Conservation (phyloP, 2,888 invertebrate species). For the Parnassius apollo region DNA sequence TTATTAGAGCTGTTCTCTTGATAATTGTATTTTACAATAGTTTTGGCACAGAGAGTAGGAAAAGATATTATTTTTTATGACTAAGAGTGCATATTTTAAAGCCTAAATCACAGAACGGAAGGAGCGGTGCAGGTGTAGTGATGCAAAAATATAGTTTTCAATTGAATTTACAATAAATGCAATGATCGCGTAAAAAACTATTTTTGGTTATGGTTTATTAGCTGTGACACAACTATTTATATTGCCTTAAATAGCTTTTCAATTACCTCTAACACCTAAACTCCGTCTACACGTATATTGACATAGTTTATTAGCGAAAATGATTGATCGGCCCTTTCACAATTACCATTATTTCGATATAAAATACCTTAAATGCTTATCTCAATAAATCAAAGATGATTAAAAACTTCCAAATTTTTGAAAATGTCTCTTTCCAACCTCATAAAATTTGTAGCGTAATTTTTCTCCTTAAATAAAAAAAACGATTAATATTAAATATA, state of each 20-base stretch:
- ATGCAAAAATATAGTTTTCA: slow-evolving; percentile 71
- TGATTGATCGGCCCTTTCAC: slow-evolving; percentile 58
- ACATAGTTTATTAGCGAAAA: slow-evolving; percentile 65
- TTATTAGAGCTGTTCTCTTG: slow-evolving; percentile 32
- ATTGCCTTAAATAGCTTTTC: slow-evolving; percentile 39
- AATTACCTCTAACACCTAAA: slow-evolving; percentile 41
- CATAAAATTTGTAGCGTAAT: not conserved
- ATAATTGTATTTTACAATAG: slow-evolving; percentile 39
- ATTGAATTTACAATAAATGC: slow-evolving; percentile 47
- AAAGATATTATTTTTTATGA: slow-evolving; percentile 42
- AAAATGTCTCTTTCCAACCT: not conserved
- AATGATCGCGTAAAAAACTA: slow-evolving; percentile 61
- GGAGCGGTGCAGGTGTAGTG: slow-evolving; percentile 66
- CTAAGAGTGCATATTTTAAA: slow-evolving; percentile 58
- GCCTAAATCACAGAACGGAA: slow-evolving; percentile 78
- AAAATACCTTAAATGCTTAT: slow-evolving; percentile 1
- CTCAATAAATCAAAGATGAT: not conserved
- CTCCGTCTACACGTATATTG: slow-evolving; percentile 52
- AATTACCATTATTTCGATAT: slow-evolving; percentile 37
- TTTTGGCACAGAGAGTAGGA: slow-evolving; percentile 72
- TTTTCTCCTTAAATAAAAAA: not conserved
- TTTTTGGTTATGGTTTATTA: slow-evolving; percentile 33
- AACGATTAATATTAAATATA: not conserved
- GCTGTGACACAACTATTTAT: slow-evolving; percentile 43
- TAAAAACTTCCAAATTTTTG: slow-evolving; percentile 1